A percentile compares a stretch with the other conserved stretches of the same genome.
These are phyloP conservation scores for Dugesia japonica DNA, from an alignment of 2,888 invertebrate species.

Conservation along the genomic window DNA sequence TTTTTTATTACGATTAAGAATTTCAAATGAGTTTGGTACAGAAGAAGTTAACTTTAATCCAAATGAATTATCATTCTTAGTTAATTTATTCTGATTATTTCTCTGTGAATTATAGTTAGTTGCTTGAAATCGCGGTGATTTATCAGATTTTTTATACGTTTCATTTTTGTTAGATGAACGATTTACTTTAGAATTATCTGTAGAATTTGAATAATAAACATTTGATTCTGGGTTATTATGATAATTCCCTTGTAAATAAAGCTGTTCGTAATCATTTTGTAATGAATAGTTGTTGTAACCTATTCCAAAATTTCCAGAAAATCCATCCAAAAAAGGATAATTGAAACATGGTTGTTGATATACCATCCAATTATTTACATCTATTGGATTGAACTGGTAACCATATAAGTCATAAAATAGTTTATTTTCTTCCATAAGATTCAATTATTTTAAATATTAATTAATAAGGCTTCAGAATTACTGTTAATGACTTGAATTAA, in stretches of 20 bases:
- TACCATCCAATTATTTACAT: background rate
- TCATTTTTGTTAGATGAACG: background rate
- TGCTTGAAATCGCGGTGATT: background rate
- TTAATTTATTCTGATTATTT: background rate
- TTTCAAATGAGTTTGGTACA: background rate
- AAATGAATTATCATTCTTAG: background rate
- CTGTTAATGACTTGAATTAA: too few species aligned
- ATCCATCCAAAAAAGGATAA: background rate
- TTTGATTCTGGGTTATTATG: background rate
- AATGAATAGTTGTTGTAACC: background rate
- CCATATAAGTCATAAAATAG: background rate
- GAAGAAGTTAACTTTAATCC: background rate
- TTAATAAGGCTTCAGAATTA: too few species aligned
- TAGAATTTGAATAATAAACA: background rate
- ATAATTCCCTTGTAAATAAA: background rate
- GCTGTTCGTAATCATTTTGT: background rate
- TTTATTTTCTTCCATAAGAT: slow-evolving; percentile 2
- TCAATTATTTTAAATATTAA: too few species aligned
- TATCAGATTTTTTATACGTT: background rate
- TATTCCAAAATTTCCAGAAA: background rate
- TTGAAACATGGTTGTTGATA: background rate
- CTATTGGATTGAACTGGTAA: background rate
- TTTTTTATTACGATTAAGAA: background rate
- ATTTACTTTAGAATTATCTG: background rate
- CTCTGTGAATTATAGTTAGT: background rate